Conservation (phyloP, 1,140 invertebrate genomes). For the Aphidius gifuensis region DNA sequence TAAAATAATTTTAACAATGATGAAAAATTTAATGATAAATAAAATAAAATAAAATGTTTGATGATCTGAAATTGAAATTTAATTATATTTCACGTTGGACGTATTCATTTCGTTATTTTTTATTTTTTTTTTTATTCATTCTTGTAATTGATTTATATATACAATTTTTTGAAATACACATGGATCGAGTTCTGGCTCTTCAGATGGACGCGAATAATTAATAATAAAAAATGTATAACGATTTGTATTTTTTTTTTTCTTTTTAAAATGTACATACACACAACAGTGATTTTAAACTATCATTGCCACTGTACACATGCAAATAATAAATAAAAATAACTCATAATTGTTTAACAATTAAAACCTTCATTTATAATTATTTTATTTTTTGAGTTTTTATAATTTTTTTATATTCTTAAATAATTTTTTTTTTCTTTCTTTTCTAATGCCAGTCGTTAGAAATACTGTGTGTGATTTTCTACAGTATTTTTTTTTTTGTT, state of each 20-base stretch:
- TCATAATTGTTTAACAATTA: conserved; percentile 49
- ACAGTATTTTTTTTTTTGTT: conserved; percentile 26
- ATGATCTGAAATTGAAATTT: background rate
- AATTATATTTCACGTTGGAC: no score
- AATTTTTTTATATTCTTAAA: conserved; percentile 20
- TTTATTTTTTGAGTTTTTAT: conserved; percentile 13
- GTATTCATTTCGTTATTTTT: no score
- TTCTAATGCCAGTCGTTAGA: conserved; percentile 45
- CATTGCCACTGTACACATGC: conserved; percentile 53
- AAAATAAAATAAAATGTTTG: background rate
- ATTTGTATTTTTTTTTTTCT: conserved; percentile 10
- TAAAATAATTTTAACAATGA: background rate
- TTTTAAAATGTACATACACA: conserved; percentile 32
- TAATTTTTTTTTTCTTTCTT: conserved; percentile 12
- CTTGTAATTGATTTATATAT: no score
- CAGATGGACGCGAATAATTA: conserved; percentile 13
- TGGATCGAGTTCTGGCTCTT: no score
- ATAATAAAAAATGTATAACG: conserved; percentile 21
- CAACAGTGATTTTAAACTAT: conserved; percentile 36
- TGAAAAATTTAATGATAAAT: background rate
- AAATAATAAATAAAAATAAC: conserved; percentile 27
- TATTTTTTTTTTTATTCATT: no score
- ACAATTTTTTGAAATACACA: no score
- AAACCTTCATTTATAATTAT: conserved; percentile 36
- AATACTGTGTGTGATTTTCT: conserved; percentile 52